Conservation (phyloP, 2,797 vertebrate species). For the Mus caroli region DNA sequence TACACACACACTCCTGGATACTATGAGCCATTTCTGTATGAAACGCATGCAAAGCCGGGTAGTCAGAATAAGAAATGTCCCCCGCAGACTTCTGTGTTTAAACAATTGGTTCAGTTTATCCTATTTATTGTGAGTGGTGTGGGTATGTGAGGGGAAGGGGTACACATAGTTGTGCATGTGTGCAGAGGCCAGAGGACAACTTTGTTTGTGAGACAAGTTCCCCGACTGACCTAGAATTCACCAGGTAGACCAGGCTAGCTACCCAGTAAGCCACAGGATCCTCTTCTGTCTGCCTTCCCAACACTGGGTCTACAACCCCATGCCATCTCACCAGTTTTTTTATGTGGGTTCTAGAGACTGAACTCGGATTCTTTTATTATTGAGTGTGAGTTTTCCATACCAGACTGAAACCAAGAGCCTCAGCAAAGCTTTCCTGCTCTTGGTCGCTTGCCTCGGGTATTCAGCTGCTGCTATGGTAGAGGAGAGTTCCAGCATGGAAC, state of each 20-base stretch:
- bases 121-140: background rate
- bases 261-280: background rate
- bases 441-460: background rate
- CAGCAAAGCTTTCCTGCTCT: too few species aligned
- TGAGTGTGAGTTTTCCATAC: background rate
- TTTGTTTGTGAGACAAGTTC: background rate
- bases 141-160: too few species aligned
- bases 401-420: background rate
- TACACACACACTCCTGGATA: background rate
- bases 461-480: background rate
- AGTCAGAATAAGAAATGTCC: background rate
- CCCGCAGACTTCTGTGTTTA: background rate
- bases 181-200: background rate
- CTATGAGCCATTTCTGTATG: background rate
- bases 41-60: background rate
- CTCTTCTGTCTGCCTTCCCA: background rate
- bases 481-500: background rate
- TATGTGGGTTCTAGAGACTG: background rate
- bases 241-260: background rate
- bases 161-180: too few species aligned
- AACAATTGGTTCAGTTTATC: background rate
- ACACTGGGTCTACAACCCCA: background rate
- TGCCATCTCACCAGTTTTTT: background rate
- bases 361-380: background rate
- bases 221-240: background rate